Base-by-base conservation (phyloP, 1,140 invertebrate species). In the Pissodes strobi region DNA sequence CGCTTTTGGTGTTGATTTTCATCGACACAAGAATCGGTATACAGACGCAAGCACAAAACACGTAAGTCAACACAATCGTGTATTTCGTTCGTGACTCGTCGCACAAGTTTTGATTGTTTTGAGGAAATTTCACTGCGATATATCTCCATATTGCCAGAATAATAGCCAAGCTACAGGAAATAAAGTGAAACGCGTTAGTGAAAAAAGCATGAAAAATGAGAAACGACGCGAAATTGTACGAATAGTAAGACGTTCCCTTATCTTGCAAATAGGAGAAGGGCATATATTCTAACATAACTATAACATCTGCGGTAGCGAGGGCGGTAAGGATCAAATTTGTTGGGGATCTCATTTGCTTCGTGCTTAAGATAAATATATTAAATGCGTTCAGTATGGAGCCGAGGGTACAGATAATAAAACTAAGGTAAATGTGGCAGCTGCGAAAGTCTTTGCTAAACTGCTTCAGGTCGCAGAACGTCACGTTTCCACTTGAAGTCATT, bases 201-300 rank as follows among this genome's bases (percentile, higher is more conserved):
- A 95, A 95, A 68, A 93, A 86, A 2, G 89, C 90, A 75, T 94
- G 92, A 65, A 93, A 89, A 48, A 92, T 83, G 0, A 93, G 86
- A 74, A 91, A 94, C 6, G 88, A 82, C 0, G 91, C 85, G 90
- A 91, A 93, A 2, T 82, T 79, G 75, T 93, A 94, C 0, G 87
- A 90, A 63, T 79, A 84, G 56, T 81, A 84, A 41, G 86, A 82
- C 13, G 84, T 79, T n/a, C 61, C 63, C 43, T 8, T 68, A 67
- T 45, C 84, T 82, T 37, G 94, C 84, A 71, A 91, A 91, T 75
- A 88, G 0, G 89, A 87, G 73, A 91, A 97, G 0, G 94, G 94
- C 57, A 97, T 90, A 76, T 97, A 98, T 63, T 94, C 92, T 34
- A 93, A 76, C 93, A 97, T 97, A 0, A 97, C 93, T 0, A 95